A percentile compares a stretch with the other conserved stretches of the same genome.
Conservation (phyloP, 2,888 invertebrate species). For the Tuberolachnus salignus region DNA sequence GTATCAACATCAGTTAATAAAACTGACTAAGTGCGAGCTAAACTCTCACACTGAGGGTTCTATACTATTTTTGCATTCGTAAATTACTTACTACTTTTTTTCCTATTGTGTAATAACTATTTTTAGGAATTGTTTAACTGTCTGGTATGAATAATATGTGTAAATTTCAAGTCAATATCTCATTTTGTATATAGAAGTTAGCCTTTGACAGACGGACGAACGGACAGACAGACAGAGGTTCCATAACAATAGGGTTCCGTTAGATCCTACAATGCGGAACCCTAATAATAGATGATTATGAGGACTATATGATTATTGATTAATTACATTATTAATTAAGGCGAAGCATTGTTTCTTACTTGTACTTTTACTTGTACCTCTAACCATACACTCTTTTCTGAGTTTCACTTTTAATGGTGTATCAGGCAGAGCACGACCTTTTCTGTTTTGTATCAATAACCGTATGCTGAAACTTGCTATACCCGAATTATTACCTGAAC, state of each 20-base stretch:
- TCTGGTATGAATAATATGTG: neutral
- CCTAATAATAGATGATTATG: neutral
- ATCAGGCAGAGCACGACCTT: conserved; percentile 80
- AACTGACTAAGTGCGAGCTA: too few species aligned
- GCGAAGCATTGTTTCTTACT: conserved; percentile 46
- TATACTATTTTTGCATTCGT: too few species aligned
- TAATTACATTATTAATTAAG: conserved; percentile 34
- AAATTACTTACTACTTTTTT: too few species aligned
- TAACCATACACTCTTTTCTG: conserved; percentile 88
- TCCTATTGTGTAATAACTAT: neutral
- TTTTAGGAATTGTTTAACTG: neutral
- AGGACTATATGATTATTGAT: neutral
- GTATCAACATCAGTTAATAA: too few species aligned
- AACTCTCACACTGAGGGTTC: too few species aligned
- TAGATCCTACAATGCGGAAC: too few species aligned
- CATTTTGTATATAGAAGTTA: too few species aligned
- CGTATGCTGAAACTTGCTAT: conserved; percentile 87
- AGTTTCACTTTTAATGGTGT: conserved; percentile 85
- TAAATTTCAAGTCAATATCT: neutral
- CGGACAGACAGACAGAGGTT: too few species aligned
- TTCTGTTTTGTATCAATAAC: conserved; percentile 79
- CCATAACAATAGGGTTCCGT: too few species aligned
- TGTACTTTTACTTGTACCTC: conserved; percentile 71
- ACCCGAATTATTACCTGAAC: conserved; percentile 85
- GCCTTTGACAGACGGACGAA: too few species aligned